Conservation (phyloP, 2,888 invertebrate species). For the Lumbricus terrestris region DNA sequence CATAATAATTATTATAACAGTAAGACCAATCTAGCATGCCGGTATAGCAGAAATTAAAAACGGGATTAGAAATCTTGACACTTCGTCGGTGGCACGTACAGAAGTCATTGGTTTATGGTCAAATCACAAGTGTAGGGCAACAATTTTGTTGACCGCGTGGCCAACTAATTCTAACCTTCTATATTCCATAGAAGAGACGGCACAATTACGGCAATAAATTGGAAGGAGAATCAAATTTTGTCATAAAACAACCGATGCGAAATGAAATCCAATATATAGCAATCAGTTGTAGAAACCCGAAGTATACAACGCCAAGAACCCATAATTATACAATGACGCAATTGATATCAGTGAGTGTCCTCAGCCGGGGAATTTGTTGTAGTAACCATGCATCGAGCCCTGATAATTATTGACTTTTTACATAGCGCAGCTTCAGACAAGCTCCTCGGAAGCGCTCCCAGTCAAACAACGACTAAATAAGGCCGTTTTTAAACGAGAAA, state of each 20-base stretch:
- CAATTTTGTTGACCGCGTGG: background rate
- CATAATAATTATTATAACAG: background rate
- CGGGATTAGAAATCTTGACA: background rate
- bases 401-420: too few relatives aligned
- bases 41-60: background rate
- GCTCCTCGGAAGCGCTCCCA: too few relatives aligned
- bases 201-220: background rate
- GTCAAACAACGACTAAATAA: too few relatives aligned
- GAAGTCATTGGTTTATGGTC: background rate
- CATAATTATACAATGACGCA: background rate
- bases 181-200: background rate
- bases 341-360: background rate
- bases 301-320: background rate
- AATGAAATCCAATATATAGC: background rate
- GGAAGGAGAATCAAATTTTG: background rate
- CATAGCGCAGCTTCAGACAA: too few relatives aligned
- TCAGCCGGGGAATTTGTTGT: too few relatives aligned
- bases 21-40: background rate
- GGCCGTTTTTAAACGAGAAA: too few relatives aligned
- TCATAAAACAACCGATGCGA: background rate
- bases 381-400: too few relatives aligned
- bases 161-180: background rate
- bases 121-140: background rate
- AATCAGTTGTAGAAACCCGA: background rate
- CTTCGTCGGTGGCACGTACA: background rate